Percentiles rank a stretch among this genome's conserved stretches.
Conservation (phyloP, 1,140 invertebrate genomes). For the Drosophila ogumai region DNA sequence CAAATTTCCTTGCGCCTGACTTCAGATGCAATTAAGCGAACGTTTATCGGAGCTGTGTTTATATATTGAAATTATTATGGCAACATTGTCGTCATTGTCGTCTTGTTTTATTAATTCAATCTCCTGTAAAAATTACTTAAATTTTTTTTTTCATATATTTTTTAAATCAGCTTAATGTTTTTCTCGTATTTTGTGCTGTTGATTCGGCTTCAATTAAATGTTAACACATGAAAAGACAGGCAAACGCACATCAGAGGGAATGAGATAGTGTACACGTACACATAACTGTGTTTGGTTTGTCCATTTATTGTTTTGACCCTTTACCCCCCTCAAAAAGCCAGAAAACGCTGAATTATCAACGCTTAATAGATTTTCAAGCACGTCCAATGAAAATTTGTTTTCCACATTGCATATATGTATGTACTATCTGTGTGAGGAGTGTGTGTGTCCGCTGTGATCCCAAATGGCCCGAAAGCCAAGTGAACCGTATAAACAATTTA, state of each 20-base stretch:
- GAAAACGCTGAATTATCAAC: slow-evolving; percentile 72
- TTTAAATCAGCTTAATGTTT: slow-evolving; percentile 45
- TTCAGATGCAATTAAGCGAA: slow-evolving; percentile 72
- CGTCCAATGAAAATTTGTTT: slow-evolving; percentile 73
- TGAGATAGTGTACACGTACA: slow-evolving; percentile 6
- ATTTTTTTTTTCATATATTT: neutral
- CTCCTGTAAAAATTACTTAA: neutral
- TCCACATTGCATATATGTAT: slow-evolving; percentile 33
- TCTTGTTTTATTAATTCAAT: slow-evolving; percentile 1
- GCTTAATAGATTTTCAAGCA: slow-evolving; percentile 80
- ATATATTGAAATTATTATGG: slow-evolving; percentile 18
- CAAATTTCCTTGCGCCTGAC: slow-evolving; percentile 64
- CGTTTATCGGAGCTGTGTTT: slow-evolving; percentile 16
- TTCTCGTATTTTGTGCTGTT: slow-evolving; percentile 19
- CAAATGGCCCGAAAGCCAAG: slow-evolving; percentile 81
- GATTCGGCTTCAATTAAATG: slow-evolving; percentile 51
- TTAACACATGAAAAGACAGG: slow-evolving; percentile 25
- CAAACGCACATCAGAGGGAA: slow-evolving; percentile 1
- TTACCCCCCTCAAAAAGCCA: slow-evolving; percentile 22
- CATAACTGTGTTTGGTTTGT: slow-evolving; percentile 21
- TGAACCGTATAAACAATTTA: slow-evolving; percentile 83
- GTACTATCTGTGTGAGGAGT: slow-evolving; percentile 26
- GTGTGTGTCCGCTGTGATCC: slow-evolving; percentile 58
- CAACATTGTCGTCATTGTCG: neutral
- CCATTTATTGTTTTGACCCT: slow-evolving; percentile 41